phyloP scores from a whole-genome alignment of 2,113 vertebrate genomes.

The Pavo muticus region DNA sequence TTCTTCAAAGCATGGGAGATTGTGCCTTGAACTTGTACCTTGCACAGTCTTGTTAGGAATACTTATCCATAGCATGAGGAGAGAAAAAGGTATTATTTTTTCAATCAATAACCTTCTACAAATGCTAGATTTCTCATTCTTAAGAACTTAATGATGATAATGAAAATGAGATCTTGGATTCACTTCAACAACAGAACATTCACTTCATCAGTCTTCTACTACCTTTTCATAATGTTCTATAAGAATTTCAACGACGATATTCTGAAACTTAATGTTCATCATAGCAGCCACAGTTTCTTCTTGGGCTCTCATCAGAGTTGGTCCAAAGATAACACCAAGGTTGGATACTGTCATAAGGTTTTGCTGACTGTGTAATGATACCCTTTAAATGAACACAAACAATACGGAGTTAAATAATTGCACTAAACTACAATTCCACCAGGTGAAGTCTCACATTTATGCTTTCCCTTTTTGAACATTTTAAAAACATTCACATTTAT shows the following conservation, averaged over 20 bases:
- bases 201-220: background rate
- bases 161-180: background rate
- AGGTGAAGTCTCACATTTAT: background rate
- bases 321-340: conserved; percentile 97
- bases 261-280: conserved; percentile 99
- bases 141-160: background rate
- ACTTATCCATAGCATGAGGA: background rate
- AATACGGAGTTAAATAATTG: background rate
- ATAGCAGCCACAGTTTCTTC: conserved; percentile 98
- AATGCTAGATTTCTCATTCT: background rate
- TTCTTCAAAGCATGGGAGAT: background rate
- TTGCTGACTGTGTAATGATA: conserved; percentile 93
- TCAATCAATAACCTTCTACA: background rate
- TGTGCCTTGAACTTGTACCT: background rate
- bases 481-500: background rate
- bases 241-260: conserved; percentile 97
- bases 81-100: background rate
- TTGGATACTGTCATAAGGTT: conserved; percentile 98
- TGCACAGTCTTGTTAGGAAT: background rate
- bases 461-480: background rate
- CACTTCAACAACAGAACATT: background rate
- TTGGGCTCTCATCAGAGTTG: conserved; percentile 96
- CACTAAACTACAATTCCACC: background rate
- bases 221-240: conserved; percentile 98
- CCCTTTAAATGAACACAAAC: conserved; percentile 79